A percentile compares a stretch with the other conserved stretches of the same genome.
Conservation (phyloP, 2,113 vertebrate species). For the Cinclus mexicanus region DNA sequence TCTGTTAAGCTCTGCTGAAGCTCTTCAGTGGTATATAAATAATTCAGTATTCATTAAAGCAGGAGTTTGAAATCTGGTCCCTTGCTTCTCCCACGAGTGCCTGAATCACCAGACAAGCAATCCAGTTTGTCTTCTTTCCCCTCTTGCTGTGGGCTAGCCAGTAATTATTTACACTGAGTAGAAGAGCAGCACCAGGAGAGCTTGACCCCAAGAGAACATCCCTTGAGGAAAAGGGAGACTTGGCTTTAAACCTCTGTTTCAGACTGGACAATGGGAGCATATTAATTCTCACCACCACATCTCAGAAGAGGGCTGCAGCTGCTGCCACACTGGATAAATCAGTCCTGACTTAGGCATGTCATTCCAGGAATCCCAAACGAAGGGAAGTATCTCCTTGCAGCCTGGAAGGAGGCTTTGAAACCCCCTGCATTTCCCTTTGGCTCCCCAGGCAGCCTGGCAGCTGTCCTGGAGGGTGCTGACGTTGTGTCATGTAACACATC, state of each 20-base stretch:
- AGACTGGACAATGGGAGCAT: not conserved
- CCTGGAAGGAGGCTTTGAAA: not conserved
- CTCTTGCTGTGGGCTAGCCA: not conserved
- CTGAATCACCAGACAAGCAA: not conserved
- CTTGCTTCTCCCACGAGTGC: not conserved
- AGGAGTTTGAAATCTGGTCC: slow-evolving; percentile 9
- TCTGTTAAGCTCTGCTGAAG: not conserved
- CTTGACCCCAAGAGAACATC: not conserved
- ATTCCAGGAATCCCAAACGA: not conserved
- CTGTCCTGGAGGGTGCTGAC: not conserved
- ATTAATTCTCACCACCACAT: not conserved
- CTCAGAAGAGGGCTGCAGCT: not conserved
- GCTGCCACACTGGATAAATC: not conserved
- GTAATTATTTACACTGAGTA: slow-evolving; percentile 25
- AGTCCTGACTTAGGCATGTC: not conserved
- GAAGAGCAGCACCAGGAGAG: not conserved
- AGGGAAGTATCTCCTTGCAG: not conserved
- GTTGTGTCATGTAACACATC: not conserved
- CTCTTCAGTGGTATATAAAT: not conserved
- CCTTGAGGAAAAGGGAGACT: not conserved
- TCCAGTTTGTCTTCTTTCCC: not conserved
- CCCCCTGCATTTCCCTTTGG: not conserved
- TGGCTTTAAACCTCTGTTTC: not conserved
- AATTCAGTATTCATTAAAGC: slow-evolving; percentile 33
- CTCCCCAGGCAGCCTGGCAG: not conserved